These are phyloP conservation scores for Choreutis nemorana DNA, from an alignment of 2,888 invertebrate genomes.

Conservation along the genomic window DNA sequence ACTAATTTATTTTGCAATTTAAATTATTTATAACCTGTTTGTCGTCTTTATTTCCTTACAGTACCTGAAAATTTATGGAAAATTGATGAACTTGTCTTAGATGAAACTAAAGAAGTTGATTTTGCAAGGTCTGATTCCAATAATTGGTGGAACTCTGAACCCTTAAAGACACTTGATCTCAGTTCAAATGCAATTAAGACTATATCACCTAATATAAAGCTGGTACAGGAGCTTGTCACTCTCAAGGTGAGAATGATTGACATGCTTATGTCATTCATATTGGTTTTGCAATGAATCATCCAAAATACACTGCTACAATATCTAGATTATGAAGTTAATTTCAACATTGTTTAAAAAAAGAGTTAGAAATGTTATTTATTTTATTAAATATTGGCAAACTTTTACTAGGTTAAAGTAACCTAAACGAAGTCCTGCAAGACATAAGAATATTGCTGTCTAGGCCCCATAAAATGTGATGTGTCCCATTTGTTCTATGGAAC, in stretches of 20 bases:
- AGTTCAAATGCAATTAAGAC: conserved; percentile 75
- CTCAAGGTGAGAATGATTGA: conserved; percentile 75
- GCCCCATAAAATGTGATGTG: too few species aligned
- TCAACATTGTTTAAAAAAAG: too few species aligned
- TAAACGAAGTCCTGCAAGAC: too few species aligned
- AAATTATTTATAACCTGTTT: neutral
- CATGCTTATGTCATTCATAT: too few species aligned
- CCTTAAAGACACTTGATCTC: conserved; percentile 78
- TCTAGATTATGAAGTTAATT: too few species aligned
- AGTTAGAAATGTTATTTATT: too few species aligned
- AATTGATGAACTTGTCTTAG: conserved; percentile 71
- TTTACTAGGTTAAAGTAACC: too few species aligned
- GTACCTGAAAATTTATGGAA: conserved; percentile 79
- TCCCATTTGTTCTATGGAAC: too few species aligned
- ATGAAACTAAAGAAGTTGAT: conserved; percentile 69
- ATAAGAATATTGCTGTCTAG: too few species aligned
- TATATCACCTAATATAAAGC: conserved; percentile 71
- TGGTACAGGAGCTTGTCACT: conserved; percentile 71
- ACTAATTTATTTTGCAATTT: neutral
- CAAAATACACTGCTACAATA: too few species aligned
- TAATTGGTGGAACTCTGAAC: conserved; percentile 87
- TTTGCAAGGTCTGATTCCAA: conserved; percentile 64
- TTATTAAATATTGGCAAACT: too few species aligned
- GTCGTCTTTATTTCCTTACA: conserved; percentile 24
- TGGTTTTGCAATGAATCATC: too few species aligned